Evolutionary conservation across 1,140 invertebrate genomes (phyloP).

Genomic region (Drosophila repletoides): DNA sequence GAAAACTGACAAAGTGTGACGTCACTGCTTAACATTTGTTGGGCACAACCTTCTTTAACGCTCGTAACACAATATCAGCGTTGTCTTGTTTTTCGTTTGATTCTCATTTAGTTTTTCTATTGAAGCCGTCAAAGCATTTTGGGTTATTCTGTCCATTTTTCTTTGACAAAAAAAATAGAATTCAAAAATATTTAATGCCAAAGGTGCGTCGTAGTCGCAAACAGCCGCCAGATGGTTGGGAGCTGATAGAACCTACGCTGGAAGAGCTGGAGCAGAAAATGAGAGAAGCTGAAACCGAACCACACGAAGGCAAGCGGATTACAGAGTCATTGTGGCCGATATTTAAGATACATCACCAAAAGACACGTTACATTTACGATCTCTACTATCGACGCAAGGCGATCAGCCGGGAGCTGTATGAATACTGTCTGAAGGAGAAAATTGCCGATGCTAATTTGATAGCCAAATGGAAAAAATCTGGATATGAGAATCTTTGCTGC

Average conservation of each 20-base stretch:
- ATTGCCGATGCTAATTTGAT: constrained; percentile 99
- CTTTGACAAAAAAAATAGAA: no score
- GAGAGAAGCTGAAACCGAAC: constrained; percentile 99
- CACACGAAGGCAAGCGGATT: constrained; percentile 99
- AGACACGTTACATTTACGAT: constrained; percentile 98
- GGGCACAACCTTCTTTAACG: no score
- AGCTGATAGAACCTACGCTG: constrained; percentile 98
- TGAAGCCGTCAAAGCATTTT: no score
- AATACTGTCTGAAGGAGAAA: constrained; percentile 98
- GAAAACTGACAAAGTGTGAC: no score
- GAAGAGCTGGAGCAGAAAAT: constrained; percentile 99
- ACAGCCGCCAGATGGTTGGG: constrained; percentile 98
- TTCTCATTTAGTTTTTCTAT: no score
- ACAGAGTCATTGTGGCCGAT: constrained; percentile 99
- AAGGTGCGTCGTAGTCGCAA: constrained; percentile 97
- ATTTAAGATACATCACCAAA: constrained; percentile 99
- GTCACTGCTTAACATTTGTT: no score
- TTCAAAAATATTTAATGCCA: no score
- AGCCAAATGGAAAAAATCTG: constrained; percentile 99
- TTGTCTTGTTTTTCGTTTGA: no score
- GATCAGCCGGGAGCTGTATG: constrained; percentile 98
- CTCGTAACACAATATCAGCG: no score
- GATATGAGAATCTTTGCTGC: constrained; percentile 99
- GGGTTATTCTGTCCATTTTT: no score
- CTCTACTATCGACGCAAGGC: constrained; percentile 98